These are phyloP conservation scores for Cacatua alba DNA, from an alignment of 2,113 vertebrate genomes.

Conservation along the genomic window DNA sequence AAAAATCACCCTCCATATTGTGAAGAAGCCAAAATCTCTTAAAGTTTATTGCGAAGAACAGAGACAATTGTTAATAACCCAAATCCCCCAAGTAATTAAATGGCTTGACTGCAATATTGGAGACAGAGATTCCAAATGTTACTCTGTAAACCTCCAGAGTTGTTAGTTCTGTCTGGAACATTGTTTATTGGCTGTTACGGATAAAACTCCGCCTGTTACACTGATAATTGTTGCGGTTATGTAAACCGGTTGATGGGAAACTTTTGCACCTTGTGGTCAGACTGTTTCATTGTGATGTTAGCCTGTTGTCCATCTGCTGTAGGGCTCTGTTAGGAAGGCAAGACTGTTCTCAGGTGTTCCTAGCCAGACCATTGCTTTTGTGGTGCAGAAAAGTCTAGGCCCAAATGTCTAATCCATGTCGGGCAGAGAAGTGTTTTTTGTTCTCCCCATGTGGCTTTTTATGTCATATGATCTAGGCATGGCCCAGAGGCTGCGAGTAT, in stretches of 20 bases:
- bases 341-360: not conserved
- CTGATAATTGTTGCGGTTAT: not conserved
- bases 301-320: not conserved
- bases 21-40: not conserved
- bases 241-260: not conserved
- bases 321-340: not conserved
- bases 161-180: not conserved
- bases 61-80: not conserved
- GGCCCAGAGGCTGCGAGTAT: not conserved
- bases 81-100: rapidly evolving
- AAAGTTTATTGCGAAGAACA: not conserved
- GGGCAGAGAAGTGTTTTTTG: not conserved
- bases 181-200: not conserved
- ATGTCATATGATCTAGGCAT: not conserved
- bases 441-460: not conserved
- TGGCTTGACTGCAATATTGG: not conserved
- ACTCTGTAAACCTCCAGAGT: not conserved
- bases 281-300: rapidly evolving
- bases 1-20: not conserved
- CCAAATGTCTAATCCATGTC: not conserved
- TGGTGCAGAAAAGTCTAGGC: not conserved
- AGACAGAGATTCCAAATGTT: not conserved
- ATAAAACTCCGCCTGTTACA: not conserved
- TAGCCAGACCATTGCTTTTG: not conserved
- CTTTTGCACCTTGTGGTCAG: not conserved